Percentiles rank a stretch among this genome's conserved stretches.
phyloP scores from a whole-genome alignment of 1,140 invertebrate species.

The Homarus americanus region DNA sequence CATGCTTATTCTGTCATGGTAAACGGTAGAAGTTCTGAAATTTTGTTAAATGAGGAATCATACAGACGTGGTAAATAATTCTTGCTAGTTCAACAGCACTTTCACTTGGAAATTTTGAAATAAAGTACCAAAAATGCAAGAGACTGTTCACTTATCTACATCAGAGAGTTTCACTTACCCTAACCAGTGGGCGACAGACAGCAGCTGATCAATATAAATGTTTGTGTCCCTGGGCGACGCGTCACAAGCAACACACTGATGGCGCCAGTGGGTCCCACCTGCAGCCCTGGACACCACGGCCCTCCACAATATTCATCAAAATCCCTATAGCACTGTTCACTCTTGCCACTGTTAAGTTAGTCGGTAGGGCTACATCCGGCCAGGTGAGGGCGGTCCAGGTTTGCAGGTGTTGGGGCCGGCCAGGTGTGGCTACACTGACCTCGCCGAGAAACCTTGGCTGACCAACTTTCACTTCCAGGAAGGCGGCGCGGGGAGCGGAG shows the following conservation, averaged over 20 bases:
- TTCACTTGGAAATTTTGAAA: background rate
- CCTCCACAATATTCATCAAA: conserved; percentile 10
- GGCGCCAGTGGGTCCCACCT: conserved; percentile 26
- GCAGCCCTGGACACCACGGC: background rate
- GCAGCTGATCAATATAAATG: conserved; percentile 1
- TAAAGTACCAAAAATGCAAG: background rate
- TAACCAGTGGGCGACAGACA: conserved; percentile 4
- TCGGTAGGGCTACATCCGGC: background rate
- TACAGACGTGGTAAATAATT: background rate
- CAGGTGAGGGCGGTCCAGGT: background rate
- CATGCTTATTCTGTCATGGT: too few species aligned
- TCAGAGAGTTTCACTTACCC: conserved; percentile 22
- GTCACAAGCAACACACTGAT: conserved; percentile 33
- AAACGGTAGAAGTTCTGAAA: background rate
- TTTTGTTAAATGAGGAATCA: background rate
- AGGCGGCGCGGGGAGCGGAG: conserved; percentile 26
- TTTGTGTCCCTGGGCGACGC: conserved; percentile 7
- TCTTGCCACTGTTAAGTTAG: background rate
- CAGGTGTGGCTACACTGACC: conserved; percentile 39
- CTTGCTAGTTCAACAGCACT: background rate
- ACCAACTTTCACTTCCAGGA: conserved; percentile 70
- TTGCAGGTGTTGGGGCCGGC: background rate
- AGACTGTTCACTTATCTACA: background rate
- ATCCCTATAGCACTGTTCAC: conserved; percentile 46
- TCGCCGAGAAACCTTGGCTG: conserved; percentile 61